Conservation (phyloP, 2,797 vertebrate genomes). For the Lerista edwardsae region DNA sequence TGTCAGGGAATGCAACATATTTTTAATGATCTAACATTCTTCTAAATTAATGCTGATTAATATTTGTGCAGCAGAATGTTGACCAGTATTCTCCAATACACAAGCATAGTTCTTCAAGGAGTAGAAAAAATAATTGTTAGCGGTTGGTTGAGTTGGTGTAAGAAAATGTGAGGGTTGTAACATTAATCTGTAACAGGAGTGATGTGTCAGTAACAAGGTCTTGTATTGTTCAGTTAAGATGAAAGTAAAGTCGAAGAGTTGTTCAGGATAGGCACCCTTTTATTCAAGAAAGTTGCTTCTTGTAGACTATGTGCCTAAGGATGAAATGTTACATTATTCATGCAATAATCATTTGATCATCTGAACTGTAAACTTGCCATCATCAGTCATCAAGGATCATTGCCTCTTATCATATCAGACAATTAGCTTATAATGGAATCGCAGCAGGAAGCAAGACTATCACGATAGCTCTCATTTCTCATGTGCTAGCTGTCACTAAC, state of each 20-base stretch:
- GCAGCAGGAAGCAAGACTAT: background rate
- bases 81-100: background rate
- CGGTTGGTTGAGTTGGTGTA: background rate
- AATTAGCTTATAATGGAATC: background rate
- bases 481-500: background rate
- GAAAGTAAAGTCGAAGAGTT: background rate
- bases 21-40: background rate
- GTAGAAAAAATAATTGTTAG: background rate
- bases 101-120: background rate
- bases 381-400: background rate
- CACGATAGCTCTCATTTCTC: background rate
- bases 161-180: background rate
- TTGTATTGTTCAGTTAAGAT: background rate
- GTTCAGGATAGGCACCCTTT: background rate
- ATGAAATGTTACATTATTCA: background rate
- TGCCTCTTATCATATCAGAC: background rate
- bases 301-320: background rate
- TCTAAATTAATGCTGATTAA: background rate
- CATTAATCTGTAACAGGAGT: too few relatives aligned
- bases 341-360: background rate
- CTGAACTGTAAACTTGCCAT: conserved; percentile 3
- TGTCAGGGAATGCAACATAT: background rate
- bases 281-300: background rate
- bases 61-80: background rate
- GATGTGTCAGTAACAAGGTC: background rate